phyloP scores from a whole-genome alignment of 2,797 vertebrate species.

The Salmo trutta region DNA sequence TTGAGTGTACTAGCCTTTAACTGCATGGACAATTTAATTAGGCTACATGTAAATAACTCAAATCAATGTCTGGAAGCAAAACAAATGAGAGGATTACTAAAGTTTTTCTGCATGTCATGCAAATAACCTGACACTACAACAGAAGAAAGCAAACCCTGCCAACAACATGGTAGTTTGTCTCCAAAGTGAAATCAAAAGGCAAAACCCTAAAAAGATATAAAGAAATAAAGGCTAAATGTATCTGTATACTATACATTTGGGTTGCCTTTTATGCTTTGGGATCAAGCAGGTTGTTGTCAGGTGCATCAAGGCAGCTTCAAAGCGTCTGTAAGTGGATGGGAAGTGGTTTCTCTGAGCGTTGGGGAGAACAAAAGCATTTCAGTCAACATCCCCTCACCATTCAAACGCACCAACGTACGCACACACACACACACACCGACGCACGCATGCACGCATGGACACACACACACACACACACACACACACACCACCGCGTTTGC shows the following conservation, averaged over 20 bases:
- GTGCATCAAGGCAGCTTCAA: slow-evolving; percentile 73
- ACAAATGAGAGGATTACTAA: neutral
- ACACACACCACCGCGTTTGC: slow-evolving; percentile 68
- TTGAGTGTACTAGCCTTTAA: neutral
- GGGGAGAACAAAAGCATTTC: slow-evolving; percentile 69
- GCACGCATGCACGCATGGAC: accelerated
- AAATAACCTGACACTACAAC: neutral
- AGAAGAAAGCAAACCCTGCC: neutral
- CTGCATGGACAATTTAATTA: neutral
- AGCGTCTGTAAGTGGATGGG: slow-evolving; percentile 67
- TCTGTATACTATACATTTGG: slow-evolving; percentile 17
- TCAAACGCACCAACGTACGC: slow-evolving; percentile 59
- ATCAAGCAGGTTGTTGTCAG: slow-evolving; percentile 61
- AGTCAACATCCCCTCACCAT: slow-evolving; percentile 68
- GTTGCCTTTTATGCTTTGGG: slow-evolving; percentile 56
- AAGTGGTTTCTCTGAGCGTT: slow-evolving; percentile 66
- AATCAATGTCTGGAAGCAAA: neutral
- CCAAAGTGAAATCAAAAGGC: slow-evolving; percentile 35
- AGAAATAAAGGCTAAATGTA: slow-evolving; percentile 25
- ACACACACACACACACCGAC: neutral
- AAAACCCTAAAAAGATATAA: slow-evolving; percentile 30
- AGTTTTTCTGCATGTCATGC: neutral
- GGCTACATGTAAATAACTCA: neutral
- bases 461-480: slow-evolving; percentile 9
- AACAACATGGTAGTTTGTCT: neutral